Evolutionary conservation across 2,113 vertebrate genomes (phyloP).

Genomic region (Oncorhynchus nerka): DNA sequence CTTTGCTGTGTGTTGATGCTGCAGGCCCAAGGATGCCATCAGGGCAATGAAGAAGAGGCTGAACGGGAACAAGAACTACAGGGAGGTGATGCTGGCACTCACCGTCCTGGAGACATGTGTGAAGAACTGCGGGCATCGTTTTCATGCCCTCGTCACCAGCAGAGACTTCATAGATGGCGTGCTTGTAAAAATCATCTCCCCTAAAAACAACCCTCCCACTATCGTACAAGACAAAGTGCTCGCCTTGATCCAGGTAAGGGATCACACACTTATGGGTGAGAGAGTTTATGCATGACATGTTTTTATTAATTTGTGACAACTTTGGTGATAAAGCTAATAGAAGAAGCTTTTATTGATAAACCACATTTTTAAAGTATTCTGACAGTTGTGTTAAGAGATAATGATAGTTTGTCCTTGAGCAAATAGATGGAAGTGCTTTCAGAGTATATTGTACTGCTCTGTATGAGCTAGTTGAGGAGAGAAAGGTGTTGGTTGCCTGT

Average conservation of each 20-base stretch:
- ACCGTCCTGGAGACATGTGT: slow-evolving; percentile 97
- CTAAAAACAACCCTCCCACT: slow-evolving; percentile 95
- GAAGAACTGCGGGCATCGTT: slow-evolving; percentile 99
- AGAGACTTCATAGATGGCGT: slow-evolving; percentile 96
- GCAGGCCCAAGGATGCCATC: slow-evolving; percentile 95
- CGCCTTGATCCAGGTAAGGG: slow-evolving; percentile 89
- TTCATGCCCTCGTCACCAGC: slow-evolving; percentile 90
- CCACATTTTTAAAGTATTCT: neutral
- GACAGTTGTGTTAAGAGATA: neutral
- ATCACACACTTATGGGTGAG: neutral
- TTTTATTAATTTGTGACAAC: neutral
- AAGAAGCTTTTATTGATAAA: neutral
- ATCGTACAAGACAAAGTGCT: slow-evolving; percentile 98
- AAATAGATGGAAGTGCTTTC: too few species aligned
- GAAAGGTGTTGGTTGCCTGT: slow-evolving; percentile 34
- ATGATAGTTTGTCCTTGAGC: neutral
- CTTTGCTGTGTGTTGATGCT: slow-evolving; percentile 35
- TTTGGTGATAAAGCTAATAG: neutral
- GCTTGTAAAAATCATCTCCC: slow-evolving; percentile 94
- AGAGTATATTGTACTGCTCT: neutral
- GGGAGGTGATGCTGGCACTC: slow-evolving; percentile 95
- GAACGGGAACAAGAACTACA: slow-evolving; percentile 94
- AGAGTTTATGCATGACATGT: neutral
- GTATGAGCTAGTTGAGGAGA: neutral
- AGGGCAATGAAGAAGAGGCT: slow-evolving; percentile 94